Evolutionary conservation across 2,888 invertebrate species (phyloP).

Genomic region (Axea sp.): DNA sequence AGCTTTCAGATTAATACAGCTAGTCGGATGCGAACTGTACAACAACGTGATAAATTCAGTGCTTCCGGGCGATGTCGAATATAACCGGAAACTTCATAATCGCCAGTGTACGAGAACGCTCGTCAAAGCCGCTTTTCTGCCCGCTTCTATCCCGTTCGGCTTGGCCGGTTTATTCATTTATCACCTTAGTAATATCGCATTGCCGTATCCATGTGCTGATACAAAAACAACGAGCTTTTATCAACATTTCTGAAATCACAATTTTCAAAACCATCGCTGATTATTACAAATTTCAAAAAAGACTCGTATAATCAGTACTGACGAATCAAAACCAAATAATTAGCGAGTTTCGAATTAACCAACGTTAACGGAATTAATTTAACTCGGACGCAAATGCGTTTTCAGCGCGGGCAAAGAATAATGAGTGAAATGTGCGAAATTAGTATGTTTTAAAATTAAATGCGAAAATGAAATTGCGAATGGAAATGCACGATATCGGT

Average conservation of each 20-base stretch:
- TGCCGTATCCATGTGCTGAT: constrained; percentile 26
- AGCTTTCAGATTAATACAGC: constrained; percentile 47
- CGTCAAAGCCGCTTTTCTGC: constrained; percentile 54
- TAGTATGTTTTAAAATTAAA: no score
- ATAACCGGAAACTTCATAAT: constrained; percentile 58
- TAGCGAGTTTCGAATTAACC: no score
- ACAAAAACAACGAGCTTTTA: constrained; percentile 15
- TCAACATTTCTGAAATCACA: constrained; percentile 10
- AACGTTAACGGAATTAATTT: no score
- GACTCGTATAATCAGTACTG: no score
- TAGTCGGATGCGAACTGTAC: constrained; percentile 35
- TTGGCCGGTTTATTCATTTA: constrained; percentile 46
- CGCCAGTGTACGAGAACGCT: constrained; percentile 31
- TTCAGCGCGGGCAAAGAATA: no score
- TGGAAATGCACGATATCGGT: no score
- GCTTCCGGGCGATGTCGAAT: constrained; percentile 51
- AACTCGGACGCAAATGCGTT: no score
- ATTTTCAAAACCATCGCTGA: no score
- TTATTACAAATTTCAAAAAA: no score
- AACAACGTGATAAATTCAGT: constrained; percentile 48
- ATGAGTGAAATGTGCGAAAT: no score
- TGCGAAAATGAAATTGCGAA: no score
- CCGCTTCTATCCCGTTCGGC: constrained; percentile 28
- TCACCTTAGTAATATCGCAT: constrained; percentile 48
- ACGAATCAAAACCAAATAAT: no score